phyloP scores from a whole-genome alignment of 2,888 invertebrate species.

The Aquatica leii region DNA sequence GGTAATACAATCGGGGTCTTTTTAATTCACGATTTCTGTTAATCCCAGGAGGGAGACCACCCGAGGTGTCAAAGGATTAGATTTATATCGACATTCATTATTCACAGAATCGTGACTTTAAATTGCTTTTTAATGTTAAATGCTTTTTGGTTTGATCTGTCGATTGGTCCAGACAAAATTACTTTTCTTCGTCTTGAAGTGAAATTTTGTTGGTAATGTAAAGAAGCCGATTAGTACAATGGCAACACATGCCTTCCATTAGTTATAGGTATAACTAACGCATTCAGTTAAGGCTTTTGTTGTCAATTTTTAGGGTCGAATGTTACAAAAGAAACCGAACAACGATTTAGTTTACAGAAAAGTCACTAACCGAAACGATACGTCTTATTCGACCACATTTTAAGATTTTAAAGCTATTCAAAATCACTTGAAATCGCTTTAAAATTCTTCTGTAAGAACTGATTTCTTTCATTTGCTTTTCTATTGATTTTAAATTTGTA shows the following conservation, averaged over 20 bases:
- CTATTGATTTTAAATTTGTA: neutral
- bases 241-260: conserved; percentile 44
- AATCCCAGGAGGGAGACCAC: conserved; percentile 30
- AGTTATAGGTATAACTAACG: conserved; percentile 44
- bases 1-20: neutral
- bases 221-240: conserved; percentile 42
- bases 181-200: conserved; percentile 1
- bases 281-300: conserved; percentile 42
- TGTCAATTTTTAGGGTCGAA: conserved; percentile 42
- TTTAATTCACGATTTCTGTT: conserved; percentile 16
- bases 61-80: conserved; percentile 35
- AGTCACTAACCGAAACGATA: conserved; percentile 44
- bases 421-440: conserved; percentile 37
- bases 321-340: conserved; percentile 36
- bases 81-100: conserved; percentile 29
- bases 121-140: conserved; percentile 21
- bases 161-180: conserved; percentile 7
- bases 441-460: conserved; percentile 17
- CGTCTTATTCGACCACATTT: conserved; percentile 44
- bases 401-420: conserved; percentile 38
- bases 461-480: neutral
- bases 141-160: conserved; percentile 12
- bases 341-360: conserved; percentile 33
- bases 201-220: conserved; percentile 14
- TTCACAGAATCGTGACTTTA: conserved; percentile 32